Evolutionary conservation across 2,888 invertebrate species (phyloP).

Genomic region (Amiota minor): DNA sequence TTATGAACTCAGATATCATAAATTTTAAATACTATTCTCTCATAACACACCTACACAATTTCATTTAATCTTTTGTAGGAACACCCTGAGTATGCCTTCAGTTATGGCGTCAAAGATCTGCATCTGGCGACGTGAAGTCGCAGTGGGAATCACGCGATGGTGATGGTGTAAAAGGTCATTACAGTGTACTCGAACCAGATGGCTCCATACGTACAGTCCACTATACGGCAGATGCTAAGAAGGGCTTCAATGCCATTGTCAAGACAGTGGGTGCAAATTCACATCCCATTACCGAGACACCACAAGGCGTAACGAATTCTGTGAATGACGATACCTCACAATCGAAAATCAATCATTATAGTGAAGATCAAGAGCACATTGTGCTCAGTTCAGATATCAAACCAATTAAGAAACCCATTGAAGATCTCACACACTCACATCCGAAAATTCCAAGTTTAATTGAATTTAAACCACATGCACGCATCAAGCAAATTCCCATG

Average conservation of each 20-base stretch:
- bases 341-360: constrained; percentile 74
- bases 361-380: constrained; percentile 73
- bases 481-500: constrained; percentile 71
- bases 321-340: constrained; percentile 70
- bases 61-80: constrained; percentile 61
- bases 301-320: constrained; percentile 57
- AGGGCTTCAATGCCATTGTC: constrained; percentile 76
- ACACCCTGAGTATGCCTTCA: constrained; percentile 76
- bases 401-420: constrained; percentile 63
- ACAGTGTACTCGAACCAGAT: constrained; percentile 81
- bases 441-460: constrained; percentile 70
- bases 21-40: constrained; percentile 46
- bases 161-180: constrained; percentile 76
- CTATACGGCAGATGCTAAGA: constrained; percentile 76
- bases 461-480: constrained; percentile 70
- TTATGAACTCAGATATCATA: constrained; percentile 21
- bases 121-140: constrained; percentile 77
- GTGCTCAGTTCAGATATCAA: constrained; percentile 72
- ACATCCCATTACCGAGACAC: constrained; percentile 70
- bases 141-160: constrained; percentile 77
- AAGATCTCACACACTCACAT: constrained; percentile 69
- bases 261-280: constrained; percentile 74
- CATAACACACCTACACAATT: background rate
- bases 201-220: constrained; percentile 77
- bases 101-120: constrained; percentile 77